Base-by-base conservation (phyloP, 2,113 vertebrate species). In the Gorilla gorilla region DNA sequence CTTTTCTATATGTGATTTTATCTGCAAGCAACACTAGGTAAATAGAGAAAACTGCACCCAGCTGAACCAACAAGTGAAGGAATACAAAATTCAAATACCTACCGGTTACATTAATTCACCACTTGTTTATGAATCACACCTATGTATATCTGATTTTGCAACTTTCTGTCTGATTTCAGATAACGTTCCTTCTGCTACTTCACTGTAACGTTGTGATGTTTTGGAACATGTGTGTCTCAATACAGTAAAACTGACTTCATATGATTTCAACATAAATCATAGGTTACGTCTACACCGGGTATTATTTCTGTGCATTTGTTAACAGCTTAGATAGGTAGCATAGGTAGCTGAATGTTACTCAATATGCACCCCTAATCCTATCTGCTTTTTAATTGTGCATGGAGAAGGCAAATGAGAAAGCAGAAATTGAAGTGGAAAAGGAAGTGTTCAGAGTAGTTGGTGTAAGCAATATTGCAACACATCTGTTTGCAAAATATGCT, bases 401-500 rank as follows among this genome's bases (percentile, higher is more conserved):
- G 18, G 10, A 57, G 27, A 50, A 87, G 23, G 43, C 57, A 95
- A 94, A 94, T n/a, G 32, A 50, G n/a, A 30, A 1, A 50, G 5
- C 48, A 93, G 55, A 50, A 20, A 79, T 40, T 59, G 27, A 59
- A 94, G 86, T 68, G 80, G 25, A 72, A 90, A 91, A 64, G 32
- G 12, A 70, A 23, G 8, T 68, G 43, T 61, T 89, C 14, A 55
- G 40, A 93, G 9, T 40, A 59, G 52, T 94, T 93, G 20, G 2
- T 88, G 3, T 38, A 83, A 92, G 40, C 43, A 92, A 4, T 55
- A 78, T 43, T 93, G 57, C n/a, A 84, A 43, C 14, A 95, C 66
- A 82, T 94, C 35, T 55, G 35, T 61, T 90, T 82, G 35, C 89
- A 96, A 94, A 89, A n/a, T 45, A 3, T 59, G 20, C 48, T 79